Base-by-base conservation (phyloP, 2,888 invertebrate genomes). In the Steinernema carpocapsae region DNA sequence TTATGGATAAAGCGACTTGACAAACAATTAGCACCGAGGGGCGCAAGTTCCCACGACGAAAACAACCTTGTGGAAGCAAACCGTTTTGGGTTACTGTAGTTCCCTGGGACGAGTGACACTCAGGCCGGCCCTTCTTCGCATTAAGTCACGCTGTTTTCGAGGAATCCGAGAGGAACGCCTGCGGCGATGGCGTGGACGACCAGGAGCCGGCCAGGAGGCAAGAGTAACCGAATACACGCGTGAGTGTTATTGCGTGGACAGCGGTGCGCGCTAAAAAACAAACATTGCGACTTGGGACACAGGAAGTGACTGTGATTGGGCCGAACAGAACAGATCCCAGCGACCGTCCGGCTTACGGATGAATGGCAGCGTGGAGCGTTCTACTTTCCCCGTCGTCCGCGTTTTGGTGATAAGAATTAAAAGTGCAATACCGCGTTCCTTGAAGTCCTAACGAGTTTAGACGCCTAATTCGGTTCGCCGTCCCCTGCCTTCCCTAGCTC, bases 1-100 rank as follows among this genome's bases (percentile, higher is more conserved):
- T 64, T 64, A 64, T 64, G 64, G 37, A 64, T 64, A 64, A 32
- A 29, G 24, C 64, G 64, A 12, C 64, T 64, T 32, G 32, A 32
- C 64, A 64, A 64, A 64, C 64, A 64, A 64, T 64, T 64, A 64
- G 64, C 64, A 64, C 64, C 37, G 64, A 17, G 26, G 32, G 64
- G 64, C 64, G 64, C 64, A 32, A 37, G 64, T 64, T 64, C 64
- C 64, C 64, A 64, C 64, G 64, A 64, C 64, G 64, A 64, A 64
- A 64, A 64, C 64, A 64, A 64, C 64, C 64, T 64, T 64, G 29
- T 26, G 29, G 24, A 12, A 4, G 24, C 37, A 14, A 56, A 17
- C 56, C 19, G 22, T 26, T 4, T 14, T 14, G 64, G 64, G 32
- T 26, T 64, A 64, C 64, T 17, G 64, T 64, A 64, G 64, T 29